Percentiles rank a stretch among this genome's conserved stretches.
These are phyloP conservation scores for Fulmarus glacialis DNA, from an alignment of 2,113 vertebrate species.

Conservation along the genomic window DNA sequence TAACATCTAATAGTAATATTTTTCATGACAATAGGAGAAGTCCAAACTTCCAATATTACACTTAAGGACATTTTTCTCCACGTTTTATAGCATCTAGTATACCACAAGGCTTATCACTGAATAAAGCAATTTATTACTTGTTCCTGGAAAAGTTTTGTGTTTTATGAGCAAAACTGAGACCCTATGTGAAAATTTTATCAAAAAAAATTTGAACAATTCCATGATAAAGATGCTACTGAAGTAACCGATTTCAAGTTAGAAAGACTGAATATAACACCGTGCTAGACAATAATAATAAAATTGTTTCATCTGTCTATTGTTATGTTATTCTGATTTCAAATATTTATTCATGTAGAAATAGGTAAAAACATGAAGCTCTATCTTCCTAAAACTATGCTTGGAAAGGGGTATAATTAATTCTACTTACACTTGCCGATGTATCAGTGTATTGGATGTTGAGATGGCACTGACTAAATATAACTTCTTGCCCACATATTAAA, in stretches of 20 bases:
- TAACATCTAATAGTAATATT: neutral
- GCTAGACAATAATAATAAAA: neutral
- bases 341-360: neutral
- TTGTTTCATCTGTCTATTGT: neutral
- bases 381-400: neutral
- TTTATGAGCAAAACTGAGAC: neutral
- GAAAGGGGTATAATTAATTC: neutral
- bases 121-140: neutral
- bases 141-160: neutral
- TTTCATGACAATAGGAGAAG: neutral
- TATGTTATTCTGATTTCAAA: neutral
- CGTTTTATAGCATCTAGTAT: neutral
- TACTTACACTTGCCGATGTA: neutral
- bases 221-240: neutral
- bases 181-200: rapidly evolving
- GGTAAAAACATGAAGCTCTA: neutral
- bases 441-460: neutral
- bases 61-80: neutral
- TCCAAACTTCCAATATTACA: neutral
- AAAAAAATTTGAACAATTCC: neutral
- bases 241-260: neutral
- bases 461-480: neutral
- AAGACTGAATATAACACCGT: neutral
- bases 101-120: neutral
- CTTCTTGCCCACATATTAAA: neutral